A percentile compares a stretch with the other conserved stretches of the same genome.
These are phyloP conservation scores for Neodiprion lecontei DNA, from an alignment of 1,140 invertebrate genomes.

Conservation along the genomic window DNA sequence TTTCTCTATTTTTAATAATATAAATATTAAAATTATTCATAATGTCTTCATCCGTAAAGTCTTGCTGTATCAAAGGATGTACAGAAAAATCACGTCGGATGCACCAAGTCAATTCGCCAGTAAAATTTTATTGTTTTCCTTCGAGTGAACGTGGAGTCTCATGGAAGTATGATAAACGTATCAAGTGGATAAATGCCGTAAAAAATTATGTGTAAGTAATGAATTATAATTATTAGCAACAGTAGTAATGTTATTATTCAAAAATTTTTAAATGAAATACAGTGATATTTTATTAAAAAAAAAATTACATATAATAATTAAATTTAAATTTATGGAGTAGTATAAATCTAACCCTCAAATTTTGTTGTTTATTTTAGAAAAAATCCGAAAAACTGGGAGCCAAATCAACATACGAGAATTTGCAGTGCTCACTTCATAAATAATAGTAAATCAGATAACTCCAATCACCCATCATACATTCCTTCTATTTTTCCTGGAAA, in stretches of 20 bases:
- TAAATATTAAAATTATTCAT: not conserved
- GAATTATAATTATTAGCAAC: not conserved
- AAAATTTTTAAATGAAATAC: not conserved
- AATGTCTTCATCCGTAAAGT: conserved; percentile 10
- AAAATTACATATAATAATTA: too few species aligned
- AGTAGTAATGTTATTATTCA: not conserved
- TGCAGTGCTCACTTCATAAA: conserved; percentile 26
- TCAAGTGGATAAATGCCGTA: conserved; percentile 16
- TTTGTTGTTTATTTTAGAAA: conserved; percentile 20
- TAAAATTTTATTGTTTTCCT: conserved; percentile 19
- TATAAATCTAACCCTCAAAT: not conserved
- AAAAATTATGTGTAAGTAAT: conserved; percentile 16
- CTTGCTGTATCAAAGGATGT: conserved; percentile 12
- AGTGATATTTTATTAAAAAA: not conserved
- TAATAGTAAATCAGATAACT: conserved; percentile 25
- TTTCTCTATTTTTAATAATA: too few species aligned
- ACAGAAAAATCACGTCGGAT: not conserved
- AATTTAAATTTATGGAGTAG: too few species aligned
- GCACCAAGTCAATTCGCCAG: not conserved
- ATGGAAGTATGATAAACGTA: conserved; percentile 18
- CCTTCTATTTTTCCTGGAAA: conserved; percentile 25
- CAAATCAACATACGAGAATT: conserved; percentile 4
- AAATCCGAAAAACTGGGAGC: conserved; percentile 19
- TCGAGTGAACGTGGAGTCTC: not conserved
- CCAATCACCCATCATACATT: conserved; percentile 22